Evolutionary conservation across 1,140 invertebrate species (phyloP).

Genomic region (Drosophila serrata): DNA sequence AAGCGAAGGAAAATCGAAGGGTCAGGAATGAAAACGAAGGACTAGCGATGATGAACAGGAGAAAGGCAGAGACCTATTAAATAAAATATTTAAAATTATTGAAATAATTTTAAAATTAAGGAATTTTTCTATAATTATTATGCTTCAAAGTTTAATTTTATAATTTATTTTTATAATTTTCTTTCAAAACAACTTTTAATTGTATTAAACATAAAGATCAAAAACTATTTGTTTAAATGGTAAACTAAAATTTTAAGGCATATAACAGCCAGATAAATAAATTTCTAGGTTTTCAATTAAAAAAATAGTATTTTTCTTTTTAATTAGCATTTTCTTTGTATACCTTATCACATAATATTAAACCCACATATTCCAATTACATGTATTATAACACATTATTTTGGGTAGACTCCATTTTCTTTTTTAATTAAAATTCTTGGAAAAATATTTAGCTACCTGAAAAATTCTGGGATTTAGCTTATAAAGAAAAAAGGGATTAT

Average conservation of each 20-base stretch:
- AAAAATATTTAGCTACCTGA: background rate
- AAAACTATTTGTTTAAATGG: too few relatives aligned
- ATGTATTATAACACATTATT: background rate
- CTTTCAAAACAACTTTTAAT: background rate
- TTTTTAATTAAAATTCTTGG: background rate
- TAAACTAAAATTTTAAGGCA: too few relatives aligned
- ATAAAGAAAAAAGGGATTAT: conserved; percentile 5
- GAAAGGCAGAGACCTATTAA: background rate
- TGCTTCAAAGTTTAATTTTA: background rate
- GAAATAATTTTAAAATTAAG: background rate
- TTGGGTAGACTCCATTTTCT: background rate
- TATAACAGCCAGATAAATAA: too few relatives aligned
- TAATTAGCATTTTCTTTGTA: too few relatives aligned
- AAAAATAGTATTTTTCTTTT: background rate
- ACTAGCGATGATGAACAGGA: background rate
- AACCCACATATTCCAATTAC: background rate
- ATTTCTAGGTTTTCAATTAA: background rate
- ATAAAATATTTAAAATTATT: conserved; percentile 4
- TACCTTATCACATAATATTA: background rate
- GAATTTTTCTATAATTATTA: too few relatives aligned
- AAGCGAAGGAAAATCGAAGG: conserved; percentile 5
- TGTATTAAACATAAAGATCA: too few relatives aligned
- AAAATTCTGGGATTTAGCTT: background rate
- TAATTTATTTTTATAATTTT: background rate
- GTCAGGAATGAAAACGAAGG: background rate